Conservation (phyloP, 2,797 vertebrate genomes). For the Meriones psammophilus region DNA sequence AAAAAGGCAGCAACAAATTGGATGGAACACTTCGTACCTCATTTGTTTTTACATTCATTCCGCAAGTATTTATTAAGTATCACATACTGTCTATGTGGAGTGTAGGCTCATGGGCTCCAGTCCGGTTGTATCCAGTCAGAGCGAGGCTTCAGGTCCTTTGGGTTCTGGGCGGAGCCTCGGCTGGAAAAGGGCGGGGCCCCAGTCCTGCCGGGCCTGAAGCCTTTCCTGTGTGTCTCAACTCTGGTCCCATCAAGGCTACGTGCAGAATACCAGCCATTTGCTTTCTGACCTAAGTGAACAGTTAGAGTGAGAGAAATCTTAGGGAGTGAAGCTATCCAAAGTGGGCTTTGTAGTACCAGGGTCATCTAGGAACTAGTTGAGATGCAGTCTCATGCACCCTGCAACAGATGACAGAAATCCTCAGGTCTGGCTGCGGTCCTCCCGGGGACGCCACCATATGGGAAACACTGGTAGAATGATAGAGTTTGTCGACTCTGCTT, state of each 20-base stretch:
- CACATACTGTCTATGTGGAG: background rate
- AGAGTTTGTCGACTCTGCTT: background rate
- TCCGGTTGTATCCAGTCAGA: too few relatives aligned
- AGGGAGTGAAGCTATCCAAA: background rate
- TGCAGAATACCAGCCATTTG: conserved; percentile 14
- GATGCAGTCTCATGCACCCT: background rate
- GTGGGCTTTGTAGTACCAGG: background rate
- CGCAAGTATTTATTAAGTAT: conserved; percentile 38
- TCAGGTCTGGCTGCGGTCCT: background rate
- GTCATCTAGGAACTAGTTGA: background rate
- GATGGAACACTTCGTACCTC: background rate
- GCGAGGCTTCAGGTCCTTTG: too few relatives aligned
- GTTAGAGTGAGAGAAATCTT: background rate
- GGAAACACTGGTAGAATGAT: background rate
- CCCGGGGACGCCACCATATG: background rate
- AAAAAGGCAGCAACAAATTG: conserved; percentile 31
- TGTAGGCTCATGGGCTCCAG: background rate
- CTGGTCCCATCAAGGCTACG: background rate
- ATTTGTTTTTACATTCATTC: conserved; percentile 24
- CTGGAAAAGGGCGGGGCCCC: too few relatives aligned
- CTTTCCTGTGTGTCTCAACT: background rate
- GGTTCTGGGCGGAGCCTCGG: too few relatives aligned
- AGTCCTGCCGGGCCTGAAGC: too few relatives aligned
- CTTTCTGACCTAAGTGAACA: conserved; percentile 24
- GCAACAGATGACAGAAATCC: background rate